Base-by-base conservation (phyloP, 2,888 invertebrate species). In the Abscondita cerata region DNA sequence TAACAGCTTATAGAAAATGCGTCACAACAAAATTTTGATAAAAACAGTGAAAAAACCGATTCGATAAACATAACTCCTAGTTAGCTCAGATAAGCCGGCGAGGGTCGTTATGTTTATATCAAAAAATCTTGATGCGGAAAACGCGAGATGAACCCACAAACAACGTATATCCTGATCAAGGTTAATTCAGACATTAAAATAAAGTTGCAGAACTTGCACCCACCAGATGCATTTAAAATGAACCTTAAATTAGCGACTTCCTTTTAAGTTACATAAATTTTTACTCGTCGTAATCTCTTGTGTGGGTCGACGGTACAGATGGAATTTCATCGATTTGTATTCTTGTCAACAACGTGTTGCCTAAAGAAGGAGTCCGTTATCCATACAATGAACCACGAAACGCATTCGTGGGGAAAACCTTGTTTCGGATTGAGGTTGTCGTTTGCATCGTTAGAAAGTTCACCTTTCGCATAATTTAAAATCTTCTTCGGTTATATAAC, bases 351-450 rank as follows among this genome's bases (percentile, higher is more conserved):
- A 4, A 15, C 15, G 8, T 8, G 40, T 40, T 40, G n/a, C 40
- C 13, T 40, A 40, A 40, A 40, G 40, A 40, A 40, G 40, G 15
- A 40, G 15, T 13, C 40, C 40, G 40, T 40, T 40, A 40, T 15
- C 13, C 40, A 40, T 8, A 40, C 40, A 15, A 15, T 13, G 40
- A 40, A 40, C 16, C 15, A 2, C 15, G 40, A 40, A 40, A 40
- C 25, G 25, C 25, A 25, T 25, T 25, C 25, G 25, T 13, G 40
- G 40, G 40, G 40, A 40, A 40, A 40, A 40, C n/a, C n/a, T 6
- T 25, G 25, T 25, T 25, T 4, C 25, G 25, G 25, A 25, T 25
- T 25, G 25, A 25, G 25, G 25, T 25, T 25, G 25, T 25, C 25
- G 6, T 25, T 25, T 25, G 25, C 6, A 25, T 2, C 25, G 6